Evolutionary conservation across 2,797 vertebrate species (phyloP).

Genomic region (Pseudochaenichthys georgianus): DNA sequence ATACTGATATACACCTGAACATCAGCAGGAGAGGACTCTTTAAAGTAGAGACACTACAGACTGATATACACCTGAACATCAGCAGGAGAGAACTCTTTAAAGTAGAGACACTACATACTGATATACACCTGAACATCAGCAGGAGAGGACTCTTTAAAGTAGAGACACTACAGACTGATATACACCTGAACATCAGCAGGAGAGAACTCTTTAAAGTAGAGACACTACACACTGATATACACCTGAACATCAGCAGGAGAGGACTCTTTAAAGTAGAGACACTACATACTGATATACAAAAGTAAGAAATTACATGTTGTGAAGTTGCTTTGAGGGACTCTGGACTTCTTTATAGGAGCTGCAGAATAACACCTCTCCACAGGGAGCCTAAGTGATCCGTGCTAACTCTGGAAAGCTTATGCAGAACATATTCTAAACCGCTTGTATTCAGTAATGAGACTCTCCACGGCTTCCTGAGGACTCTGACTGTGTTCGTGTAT

Average conservation of each 20-base stretch:
- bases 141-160: too few species aligned
- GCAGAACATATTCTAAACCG: too few species aligned
- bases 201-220: too few species aligned
- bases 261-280: neutral
- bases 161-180: neutral
- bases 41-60: too few species aligned
- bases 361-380: constrained; percentile 20
- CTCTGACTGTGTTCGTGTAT: neutral
- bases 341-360: constrained; percentile 3
- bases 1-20: too few species aligned
- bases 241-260: too few species aligned
- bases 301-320: neutral
- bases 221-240: neutral
- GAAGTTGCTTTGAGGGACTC: neutral
- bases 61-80: too few species aligned
- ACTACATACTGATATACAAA: neutral
- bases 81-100: too few species aligned
- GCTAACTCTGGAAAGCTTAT: neutral
- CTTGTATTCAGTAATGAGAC: neutral
- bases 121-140: too few species aligned
- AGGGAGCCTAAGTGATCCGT: neutral
- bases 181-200: too few species aligned
- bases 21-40: too few species aligned
- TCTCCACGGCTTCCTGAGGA: too few species aligned
- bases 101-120: neutral